Evolutionary conservation across 1,140 invertebrate genomes (phyloP), one percentile per base, ranked within the genome.

Genomic region (Amphibalanus amphitrite): DNA sequence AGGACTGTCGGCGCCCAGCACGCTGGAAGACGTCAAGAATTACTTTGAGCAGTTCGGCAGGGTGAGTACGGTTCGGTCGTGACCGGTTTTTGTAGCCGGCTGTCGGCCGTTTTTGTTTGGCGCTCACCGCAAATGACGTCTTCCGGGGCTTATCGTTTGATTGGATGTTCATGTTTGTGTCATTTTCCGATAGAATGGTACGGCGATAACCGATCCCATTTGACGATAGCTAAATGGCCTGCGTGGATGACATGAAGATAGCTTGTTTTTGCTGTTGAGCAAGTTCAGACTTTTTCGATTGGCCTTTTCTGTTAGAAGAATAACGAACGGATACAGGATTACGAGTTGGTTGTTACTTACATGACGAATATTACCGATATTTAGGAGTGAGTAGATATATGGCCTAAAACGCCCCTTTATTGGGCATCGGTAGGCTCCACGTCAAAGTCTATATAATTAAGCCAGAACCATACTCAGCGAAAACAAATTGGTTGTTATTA

Each of bases 11-110:
- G 94, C 96, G 78, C 94, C 94, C 78, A 99, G 96, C 79, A 99
- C 95, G 79, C 88, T 98, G 79, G 97, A 99, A 84, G 97, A 99
- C 84, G 94, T 99, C 80, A 98, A 98, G 87, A 95, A 93, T 83
- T 99, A 99, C 85, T 99, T 99, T 84, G 93, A 96, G 84, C 93
- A 98, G 83, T 99, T 97, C 83, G 97, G 97, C 84, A 92, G 93
- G 89, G 95, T 98, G 84, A 94, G 93, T 91, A 75, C 67, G 26
- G 20, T 1, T 6, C 20, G 33, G 47, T 59, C 10, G 20, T 23
- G 47, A 20, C 47, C 1, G 29, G 29, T 75, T 28, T 69, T 73
- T 73, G 65, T 38, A 25, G 40, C 30, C 20, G 29, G 29, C 67
- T 25, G 64, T 70, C n/a, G 17, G 71, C 25, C 20, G 3, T 65